phyloP scores from a whole-genome alignment of 2,113 vertebrate species.

The Misgurnus mizolepis region DNA sequence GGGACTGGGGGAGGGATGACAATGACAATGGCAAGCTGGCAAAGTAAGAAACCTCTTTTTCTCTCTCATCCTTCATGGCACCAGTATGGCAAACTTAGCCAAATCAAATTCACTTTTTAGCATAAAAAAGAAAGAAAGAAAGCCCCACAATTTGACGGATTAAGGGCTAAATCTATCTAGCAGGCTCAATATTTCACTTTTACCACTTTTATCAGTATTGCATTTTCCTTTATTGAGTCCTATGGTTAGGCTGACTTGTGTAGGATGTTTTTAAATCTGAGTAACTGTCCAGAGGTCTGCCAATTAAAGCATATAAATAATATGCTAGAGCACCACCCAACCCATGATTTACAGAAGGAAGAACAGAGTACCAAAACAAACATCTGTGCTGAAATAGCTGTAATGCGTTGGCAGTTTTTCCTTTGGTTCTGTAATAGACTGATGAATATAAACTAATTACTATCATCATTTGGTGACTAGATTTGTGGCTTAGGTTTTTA shows the following conservation, averaged over 20 bases:
- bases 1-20: constrained; percentile 97
- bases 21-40: constrained; percentile 91
- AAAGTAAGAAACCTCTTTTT: constrained; percentile 79
- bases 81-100: background rate
- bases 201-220: background rate
- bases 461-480: constrained; percentile 3
- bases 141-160: constrained; percentile 26
- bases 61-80: background rate
- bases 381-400: constrained; percentile 6
- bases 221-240: background rate
- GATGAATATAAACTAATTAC: constrained; percentile 26
- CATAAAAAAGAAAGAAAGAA: background rate
- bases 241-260: background rate
- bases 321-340: background rate
- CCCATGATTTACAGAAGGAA: constrained; percentile 21
- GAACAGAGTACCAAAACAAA: constrained; percentile 21
- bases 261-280: constrained; percentile 2
- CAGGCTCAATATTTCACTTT: background rate
- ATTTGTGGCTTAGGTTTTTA: constrained; percentile 25
- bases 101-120: background rate
- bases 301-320: constrained; percentile 13
- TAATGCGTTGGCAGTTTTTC: background rate
- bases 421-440: constrained; percentile 4
- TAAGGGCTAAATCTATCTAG: constrained; percentile 39
- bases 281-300: background rate